Percentiles rank a stretch among this genome's conserved stretches.
Evolutionary conservation across 1,140 invertebrate genomes (phyloP).

Genomic region (Tetranychus cinnabarinus): DNA sequence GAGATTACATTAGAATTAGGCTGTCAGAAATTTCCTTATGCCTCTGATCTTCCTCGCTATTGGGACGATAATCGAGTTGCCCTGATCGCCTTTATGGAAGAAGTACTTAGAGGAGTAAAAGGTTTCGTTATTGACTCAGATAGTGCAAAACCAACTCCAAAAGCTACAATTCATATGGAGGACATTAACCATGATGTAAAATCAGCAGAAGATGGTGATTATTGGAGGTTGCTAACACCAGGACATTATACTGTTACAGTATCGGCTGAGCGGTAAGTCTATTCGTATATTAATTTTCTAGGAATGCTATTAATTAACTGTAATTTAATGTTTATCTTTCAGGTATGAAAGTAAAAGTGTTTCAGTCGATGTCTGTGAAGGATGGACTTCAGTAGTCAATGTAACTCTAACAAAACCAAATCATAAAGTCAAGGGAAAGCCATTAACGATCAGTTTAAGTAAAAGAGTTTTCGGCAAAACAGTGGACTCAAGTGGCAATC

Average conservation of each 20-base stretch:
- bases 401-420: no score
- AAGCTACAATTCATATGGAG: constrained; percentile 59
- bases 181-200: constrained; percentile 65
- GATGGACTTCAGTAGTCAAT: no score
- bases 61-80: constrained; percentile 87
- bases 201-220: constrained; percentile 74
- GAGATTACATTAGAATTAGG: constrained; percentile 91
- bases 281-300: no score
- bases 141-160: constrained; percentile 50
- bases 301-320: no score
- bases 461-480: no score
- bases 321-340: no score
- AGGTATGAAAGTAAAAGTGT: no score
- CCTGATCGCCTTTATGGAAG: constrained; percentile 57
- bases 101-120: constrained; percentile 45
- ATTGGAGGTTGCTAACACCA: constrained; percentile 63
- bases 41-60: constrained; percentile 55
- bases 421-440: no score
- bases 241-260: constrained; percentile 61
- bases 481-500: no score
- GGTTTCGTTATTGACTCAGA: constrained; percentile 61
- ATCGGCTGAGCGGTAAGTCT: constrained; percentile 12
- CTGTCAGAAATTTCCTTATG: constrained; percentile 82
- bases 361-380: no score
- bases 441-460: no score